Evolutionary conservation across 2,113 vertebrate species (phyloP).

Genomic region (Calyptomena viridis): DNA sequence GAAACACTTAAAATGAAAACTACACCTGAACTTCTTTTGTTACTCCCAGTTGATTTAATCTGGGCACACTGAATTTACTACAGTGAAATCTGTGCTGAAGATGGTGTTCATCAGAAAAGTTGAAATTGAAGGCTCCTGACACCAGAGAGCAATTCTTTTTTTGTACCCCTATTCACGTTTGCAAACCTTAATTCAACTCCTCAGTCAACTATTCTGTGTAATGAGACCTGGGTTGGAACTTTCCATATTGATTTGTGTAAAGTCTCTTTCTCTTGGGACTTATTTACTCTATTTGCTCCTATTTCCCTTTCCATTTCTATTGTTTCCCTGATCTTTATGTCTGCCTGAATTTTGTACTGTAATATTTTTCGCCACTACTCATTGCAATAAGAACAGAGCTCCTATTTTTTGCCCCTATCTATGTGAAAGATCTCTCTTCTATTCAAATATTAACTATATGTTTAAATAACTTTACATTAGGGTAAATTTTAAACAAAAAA

Average conservation of each 20-base stretch:
- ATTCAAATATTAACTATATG: not conserved
- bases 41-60: not conserved
- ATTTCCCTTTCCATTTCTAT: not conserved
- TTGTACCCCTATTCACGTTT: not conserved
- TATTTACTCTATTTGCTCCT: constrained; percentile 5
- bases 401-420: not conserved
- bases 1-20: not conserved
- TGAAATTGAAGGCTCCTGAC: not conserved
- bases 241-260: constrained; percentile 34
- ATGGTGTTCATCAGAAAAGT: not conserved
- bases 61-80: not conserved
- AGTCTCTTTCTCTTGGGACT: not conserved
- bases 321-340: constrained; percentile 14
- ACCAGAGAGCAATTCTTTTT: not conserved
- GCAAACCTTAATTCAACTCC: constrained; percentile 24
- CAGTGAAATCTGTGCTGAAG: constrained; percentile 1
- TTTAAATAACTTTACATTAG: not conserved
- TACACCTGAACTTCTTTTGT: not conserved
- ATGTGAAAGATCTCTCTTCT: not conserved
- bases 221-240: constrained; percentile 20
- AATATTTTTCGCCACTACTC: not conserved
- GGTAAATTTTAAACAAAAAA: not conserved
- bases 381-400: not conserved
- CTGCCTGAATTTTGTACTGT: not conserved
- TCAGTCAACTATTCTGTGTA: constrained; percentile 10